Evolutionary conservation across 2,797 vertebrate genomes (phyloP), one percentile per base, ranked within the genome.

Genomic region (Pampus argenteus): DNA sequence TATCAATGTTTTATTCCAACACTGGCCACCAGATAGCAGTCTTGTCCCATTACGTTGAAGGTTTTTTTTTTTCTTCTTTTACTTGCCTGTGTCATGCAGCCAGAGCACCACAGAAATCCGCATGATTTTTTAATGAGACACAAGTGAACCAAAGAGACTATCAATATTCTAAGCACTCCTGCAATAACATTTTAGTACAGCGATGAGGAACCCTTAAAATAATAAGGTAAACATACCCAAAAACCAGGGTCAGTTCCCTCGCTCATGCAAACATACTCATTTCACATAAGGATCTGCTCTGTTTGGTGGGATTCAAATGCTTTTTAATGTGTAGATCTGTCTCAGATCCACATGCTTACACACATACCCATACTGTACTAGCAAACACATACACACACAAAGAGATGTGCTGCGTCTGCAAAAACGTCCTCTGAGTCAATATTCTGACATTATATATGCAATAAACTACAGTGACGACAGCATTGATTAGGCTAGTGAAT

Each of bases 91-190:
- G 81, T 67, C 77, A 74, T 61, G 83, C 79, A 74, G 82, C 78
- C 79, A 85, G 66, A 74, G 65, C 75, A 45, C 68, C 61, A 61
- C 75, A 78, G 73, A 81, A 84, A 86, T 85, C 84, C 81, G 74
- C 71, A 88, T 90, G 89, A 88, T 91, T 92, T 74, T 90, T 91
- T 91, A 87, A 93, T 91, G 87, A 89, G 85, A 90, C 88, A 87
- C 87, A 89, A 91, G 87, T 90, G 90, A 91, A 83, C 85, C 83
- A 78, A 90, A 91, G 86, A 91, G 83, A 87, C 87, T 71, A 92
- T 94, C 87, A 92, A 88, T 90, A 94, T 93, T 94, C 93, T 64
- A 78, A 84, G 85, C 90, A 89, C 86, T 89, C 78, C 68, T 61
- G 81, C 88, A 88, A 74, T 90, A 91, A 91, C 91, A 92, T 86